Percentiles rank a stretch among this genome's conserved stretches.
Evolutionary conservation across 2,888 invertebrate species (phyloP).

Genomic region (Amphipoea oculea): DNA sequence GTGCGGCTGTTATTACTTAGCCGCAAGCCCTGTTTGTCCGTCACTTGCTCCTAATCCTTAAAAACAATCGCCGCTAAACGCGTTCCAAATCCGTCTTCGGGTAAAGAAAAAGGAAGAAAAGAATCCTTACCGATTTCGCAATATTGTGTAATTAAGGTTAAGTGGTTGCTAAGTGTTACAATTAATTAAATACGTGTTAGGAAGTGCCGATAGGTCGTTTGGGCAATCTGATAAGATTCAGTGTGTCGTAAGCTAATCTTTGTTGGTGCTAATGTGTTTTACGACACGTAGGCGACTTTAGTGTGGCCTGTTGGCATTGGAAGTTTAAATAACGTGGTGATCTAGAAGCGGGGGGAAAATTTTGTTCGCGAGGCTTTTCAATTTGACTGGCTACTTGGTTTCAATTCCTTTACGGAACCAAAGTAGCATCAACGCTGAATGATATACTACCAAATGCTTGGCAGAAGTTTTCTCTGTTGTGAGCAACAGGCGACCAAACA

Average conservation of each 20-base stretch:
- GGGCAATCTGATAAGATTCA: constrained; percentile 25
- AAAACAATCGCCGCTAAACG: constrained; percentile 15
- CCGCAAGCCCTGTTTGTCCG: neutral
- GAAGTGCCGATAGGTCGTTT: constrained; percentile 21
- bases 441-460: too few species aligned
- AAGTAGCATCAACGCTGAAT: too few species aligned
- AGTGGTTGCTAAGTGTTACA: constrained; percentile 35
- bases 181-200: constrained; percentile 57
- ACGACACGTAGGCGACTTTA: neutral
- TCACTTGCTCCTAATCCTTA: neutral
- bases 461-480: too few species aligned
- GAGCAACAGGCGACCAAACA: too few species aligned
- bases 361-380: too few species aligned
- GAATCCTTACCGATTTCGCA: constrained; percentile 43
- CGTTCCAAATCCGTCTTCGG: neutral
- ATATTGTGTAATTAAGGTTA: constrained; percentile 48
- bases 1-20: neutral
- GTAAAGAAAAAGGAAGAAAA: constrained; percentile 16
- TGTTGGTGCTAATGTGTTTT: constrained; percentile 27
- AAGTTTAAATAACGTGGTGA: neutral
- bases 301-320: neutral
- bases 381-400: too few species aligned
- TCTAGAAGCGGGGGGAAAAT: too few species aligned
- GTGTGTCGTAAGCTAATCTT: constrained; percentile 19
- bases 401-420: too few species aligned